Evolutionary conservation across 2,797 vertebrate genomes (phyloP).

Genomic region (Dallia pectoralis): DNA sequence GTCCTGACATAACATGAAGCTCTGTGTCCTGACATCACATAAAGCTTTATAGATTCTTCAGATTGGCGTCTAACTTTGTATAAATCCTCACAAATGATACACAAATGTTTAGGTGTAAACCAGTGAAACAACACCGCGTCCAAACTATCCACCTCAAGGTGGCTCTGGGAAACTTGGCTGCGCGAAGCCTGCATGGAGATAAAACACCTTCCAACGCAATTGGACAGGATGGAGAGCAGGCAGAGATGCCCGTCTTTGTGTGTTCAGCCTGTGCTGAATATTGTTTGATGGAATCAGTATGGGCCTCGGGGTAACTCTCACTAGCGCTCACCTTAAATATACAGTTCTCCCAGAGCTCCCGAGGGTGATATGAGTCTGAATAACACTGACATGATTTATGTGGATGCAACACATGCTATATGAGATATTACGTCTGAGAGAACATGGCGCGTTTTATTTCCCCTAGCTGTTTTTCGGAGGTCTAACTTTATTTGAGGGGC

Average conservation of each 20-base stretch:
- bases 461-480: constrained; percentile 30
- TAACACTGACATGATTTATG: constrained; percentile 67
- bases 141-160: constrained; percentile 71
- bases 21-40: no score
- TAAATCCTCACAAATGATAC: no score
- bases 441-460: constrained; percentile 28
- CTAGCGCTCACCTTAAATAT: constrained; percentile 55
- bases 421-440: constrained; percentile 52
- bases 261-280: constrained; percentile 64
- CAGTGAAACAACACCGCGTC: constrained; percentile 69
- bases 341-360: constrained; percentile 61
- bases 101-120: constrained; percentile 58
- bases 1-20: no score
- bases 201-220: constrained; percentile 57
- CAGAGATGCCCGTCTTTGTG: constrained; percentile 52
- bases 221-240: constrained; percentile 42
- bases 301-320: constrained; percentile 53
- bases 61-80: no score
- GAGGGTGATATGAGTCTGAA: constrained; percentile 62
- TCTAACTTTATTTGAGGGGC: constrained; percentile 1
- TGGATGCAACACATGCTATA: constrained; percentile 55
- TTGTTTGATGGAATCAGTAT: constrained; percentile 68
- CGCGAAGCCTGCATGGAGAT: constrained; percentile 71
- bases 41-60: no score
- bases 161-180: constrained; percentile 59